A percentile compares a stretch with the other conserved stretches of the same genome.
Evolutionary conservation across 92 coral and sea anemone species (phyloP).

Genomic region (Micromussa lordhowensis): DNA sequence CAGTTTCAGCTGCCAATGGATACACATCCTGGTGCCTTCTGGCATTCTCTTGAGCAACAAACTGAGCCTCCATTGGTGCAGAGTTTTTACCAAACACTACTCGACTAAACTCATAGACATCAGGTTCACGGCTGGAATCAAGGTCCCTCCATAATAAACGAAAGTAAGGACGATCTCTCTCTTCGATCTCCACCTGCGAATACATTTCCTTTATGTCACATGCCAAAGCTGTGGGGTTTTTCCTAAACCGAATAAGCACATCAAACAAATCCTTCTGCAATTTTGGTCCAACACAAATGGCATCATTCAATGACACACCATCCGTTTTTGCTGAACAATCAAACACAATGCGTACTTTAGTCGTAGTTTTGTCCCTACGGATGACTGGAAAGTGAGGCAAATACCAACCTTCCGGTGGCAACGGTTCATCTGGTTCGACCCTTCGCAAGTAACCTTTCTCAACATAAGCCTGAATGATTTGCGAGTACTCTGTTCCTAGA

Average conservation of each 20-base stretch:
- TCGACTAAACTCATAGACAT: neutral
- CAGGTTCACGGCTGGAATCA: too few species aligned
- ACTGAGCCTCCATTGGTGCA: slow-evolving; percentile 50
- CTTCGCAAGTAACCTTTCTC: slow-evolving; percentile 49
- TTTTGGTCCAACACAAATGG: slow-evolving; percentile 18
- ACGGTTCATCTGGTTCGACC: too few species aligned
- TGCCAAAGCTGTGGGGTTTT: slow-evolving; percentile 39
- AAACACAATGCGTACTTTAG: too few species aligned
- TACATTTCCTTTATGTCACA: slow-evolving; percentile 66
- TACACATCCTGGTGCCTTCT: too few species aligned
- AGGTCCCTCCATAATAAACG: too few species aligned
- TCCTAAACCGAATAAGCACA: slow-evolving; percentile 55
- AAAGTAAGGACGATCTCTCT: slow-evolving; percentile 42
- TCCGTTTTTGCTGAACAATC: slow-evolving; percentile 1
- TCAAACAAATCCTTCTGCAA: slow-evolving; percentile 41
- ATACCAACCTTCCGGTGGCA: slow-evolving; percentile 31
- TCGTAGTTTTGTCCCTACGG: too few species aligned
- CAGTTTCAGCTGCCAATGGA: too few species aligned
- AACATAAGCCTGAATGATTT: neutral
- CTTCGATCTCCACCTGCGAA: slow-evolving; percentile 48
- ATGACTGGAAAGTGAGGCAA: slow-evolving; percentile 39
- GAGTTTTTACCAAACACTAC: slow-evolving; percentile 16
- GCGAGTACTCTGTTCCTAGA: too few species aligned
- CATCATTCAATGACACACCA: slow-evolving; percentile 29
- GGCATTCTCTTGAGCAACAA: too few species aligned